Evolutionary conservation across 2,888 invertebrate genomes (phyloP).

Genomic region (Euphydryas editha): DNA sequence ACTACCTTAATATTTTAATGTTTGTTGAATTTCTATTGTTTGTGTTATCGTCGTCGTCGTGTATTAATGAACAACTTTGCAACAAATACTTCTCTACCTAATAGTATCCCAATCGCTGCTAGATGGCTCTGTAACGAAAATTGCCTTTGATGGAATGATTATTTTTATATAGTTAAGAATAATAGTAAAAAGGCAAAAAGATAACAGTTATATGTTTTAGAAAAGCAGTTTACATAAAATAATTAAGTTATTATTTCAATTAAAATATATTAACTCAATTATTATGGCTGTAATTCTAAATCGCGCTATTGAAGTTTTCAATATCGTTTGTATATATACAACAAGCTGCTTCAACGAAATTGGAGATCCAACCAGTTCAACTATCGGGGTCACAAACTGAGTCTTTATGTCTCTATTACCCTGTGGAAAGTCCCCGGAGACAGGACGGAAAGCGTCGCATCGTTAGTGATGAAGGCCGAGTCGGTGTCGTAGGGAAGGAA

Average conservation of each 20-base stretch:
- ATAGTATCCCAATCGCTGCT: background rate
- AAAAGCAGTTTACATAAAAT: too few species aligned
- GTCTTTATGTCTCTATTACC: background rate
- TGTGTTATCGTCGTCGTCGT: too few species aligned
- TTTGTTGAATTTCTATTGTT: background rate
- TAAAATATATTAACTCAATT: background rate
- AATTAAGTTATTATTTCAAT: background rate
- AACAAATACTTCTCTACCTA: background rate
- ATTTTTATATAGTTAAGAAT: background rate
- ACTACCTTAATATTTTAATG: too few species aligned
- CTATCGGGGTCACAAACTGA: constrained; percentile 5
- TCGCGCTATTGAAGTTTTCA: constrained; percentile 59
- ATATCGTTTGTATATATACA: constrained; percentile 36
- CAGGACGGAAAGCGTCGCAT: constrained; percentile 77
- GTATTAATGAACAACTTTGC: too few species aligned
- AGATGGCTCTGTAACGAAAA: constrained; percentile 3
- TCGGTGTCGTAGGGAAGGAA: constrained; percentile 5
- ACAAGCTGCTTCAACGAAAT: constrained; percentile 46
- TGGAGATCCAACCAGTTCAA: constrained; percentile 10
- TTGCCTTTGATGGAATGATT: background rate
- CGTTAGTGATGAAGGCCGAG: constrained; percentile 57
- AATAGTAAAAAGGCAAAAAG: background rate
- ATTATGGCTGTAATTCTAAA: constrained; percentile 46
- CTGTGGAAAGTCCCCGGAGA: constrained; percentile 84
- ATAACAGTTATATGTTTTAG: background rate